Conservation (phyloP, 1,140 invertebrate genomes). For the Heliconius nattereri region DNA sequence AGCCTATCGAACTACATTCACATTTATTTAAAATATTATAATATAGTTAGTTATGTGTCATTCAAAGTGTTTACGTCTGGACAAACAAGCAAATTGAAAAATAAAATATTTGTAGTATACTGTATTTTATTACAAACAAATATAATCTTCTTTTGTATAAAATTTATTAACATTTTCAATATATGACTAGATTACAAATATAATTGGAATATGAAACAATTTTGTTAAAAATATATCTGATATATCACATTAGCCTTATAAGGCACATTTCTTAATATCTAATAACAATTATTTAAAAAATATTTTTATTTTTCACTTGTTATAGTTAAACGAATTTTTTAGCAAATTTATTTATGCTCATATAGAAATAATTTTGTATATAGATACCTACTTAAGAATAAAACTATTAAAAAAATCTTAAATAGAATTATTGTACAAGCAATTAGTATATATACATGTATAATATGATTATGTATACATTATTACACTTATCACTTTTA, state of each 20-base stretch:
- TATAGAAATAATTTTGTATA: neutral
- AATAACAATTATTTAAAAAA: neutral
- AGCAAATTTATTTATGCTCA: too few species aligned
- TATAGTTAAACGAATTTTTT: too few species aligned
- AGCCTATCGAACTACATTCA: too few species aligned
- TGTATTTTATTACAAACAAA: neutral
- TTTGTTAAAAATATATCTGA: neutral
- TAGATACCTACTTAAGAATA: neutral
- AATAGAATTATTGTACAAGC: neutral
- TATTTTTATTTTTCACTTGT: neutral
- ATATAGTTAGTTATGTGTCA: neutral
- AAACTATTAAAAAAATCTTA: neutral
- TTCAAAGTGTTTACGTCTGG: neutral
- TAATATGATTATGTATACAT: neutral
- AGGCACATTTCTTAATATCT: neutral
- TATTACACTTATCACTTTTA: too few species aligned
- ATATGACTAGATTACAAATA: slow-evolving; percentile 2
- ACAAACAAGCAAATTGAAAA: neutral
- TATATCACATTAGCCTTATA: slow-evolving; percentile 1
- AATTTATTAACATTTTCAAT: neutral
- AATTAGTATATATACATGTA: neutral
- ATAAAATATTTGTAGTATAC: neutral
- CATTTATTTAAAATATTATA: neutral
- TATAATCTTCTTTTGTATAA: slow-evolving; percentile 3
- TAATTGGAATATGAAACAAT: neutral